Base-by-base conservation (phyloP, 2,113 vertebrate species). In the Theristicus caerulescens region DNA sequence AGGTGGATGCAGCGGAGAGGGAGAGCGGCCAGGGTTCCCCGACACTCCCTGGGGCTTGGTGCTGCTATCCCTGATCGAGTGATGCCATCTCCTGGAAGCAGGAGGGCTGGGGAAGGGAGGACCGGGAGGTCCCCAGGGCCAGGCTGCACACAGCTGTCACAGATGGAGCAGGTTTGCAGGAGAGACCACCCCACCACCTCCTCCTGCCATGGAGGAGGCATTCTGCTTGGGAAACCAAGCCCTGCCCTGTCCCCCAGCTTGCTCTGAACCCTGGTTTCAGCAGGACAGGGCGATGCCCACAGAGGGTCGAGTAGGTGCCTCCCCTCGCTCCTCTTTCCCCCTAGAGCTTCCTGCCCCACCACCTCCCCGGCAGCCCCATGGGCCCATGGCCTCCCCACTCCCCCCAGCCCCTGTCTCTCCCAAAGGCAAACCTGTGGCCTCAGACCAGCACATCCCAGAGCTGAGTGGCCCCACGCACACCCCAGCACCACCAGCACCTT, bases 71-170 rank as follows among this genome's bases (percentile, higher is more conserved):
- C 7, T 92, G 96, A 96, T 94, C 79, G 11, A 96, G 84, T 90
- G 96, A 96, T 97, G 96, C 96, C 96, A 97, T 73, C 96, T 97
- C 95, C 96, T 97, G 96, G 96, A 96, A 77, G 94, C 58, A 74
- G 16, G 10, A 73, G 32, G 40, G 70, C 69, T 51, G 77, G 78
- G 26, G 29, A 82, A 47, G 27, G 61, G 46, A 83, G 42, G 11
- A 9, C 42, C 3, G 11, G 55, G 42, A 91, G 66, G 88, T 86
- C 71, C 82, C 91, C 29, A 55, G 84, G 82, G 82, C 84, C 66
- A 55, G 62, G 57, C 77, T 89, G 58, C 59, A 66, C 4, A 14
- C 59, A n/a, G 78, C 58, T 65, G 0, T 34, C 91, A 20, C 66
- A 40, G 44, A 11, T 4, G 36, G 70, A 65, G 70, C 36, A 31